Percentiles rank a stretch among this genome's conserved stretches.
phyloP scores from a whole-genome alignment of 2,113 vertebrate genomes.

The Amphiprion ocellaris region DNA sequence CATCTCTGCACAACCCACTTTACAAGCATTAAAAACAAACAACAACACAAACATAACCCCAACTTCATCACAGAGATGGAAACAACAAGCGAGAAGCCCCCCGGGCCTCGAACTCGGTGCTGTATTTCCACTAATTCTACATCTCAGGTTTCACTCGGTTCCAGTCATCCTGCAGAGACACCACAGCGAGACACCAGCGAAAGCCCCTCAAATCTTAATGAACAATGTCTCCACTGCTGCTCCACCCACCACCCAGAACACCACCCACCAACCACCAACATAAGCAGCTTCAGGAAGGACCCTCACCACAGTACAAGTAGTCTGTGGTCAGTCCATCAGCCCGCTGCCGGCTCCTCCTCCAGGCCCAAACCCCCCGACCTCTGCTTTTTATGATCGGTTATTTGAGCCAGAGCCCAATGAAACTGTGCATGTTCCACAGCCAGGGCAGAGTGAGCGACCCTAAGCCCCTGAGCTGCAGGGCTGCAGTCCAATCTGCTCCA shows the following conservation, averaged over 20 bases:
- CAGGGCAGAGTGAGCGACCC: constrained; percentile 52
- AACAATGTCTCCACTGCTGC: constrained; percentile 73
- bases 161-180: constrained; percentile 54
- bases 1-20: background rate
- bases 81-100: constrained; percentile 12
- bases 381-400: constrained; percentile 62
- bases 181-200: constrained; percentile 53
- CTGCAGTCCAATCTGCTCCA: constrained; percentile 66
- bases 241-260: constrained; percentile 55
- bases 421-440: constrained; percentile 61
- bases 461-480: constrained; percentile 57
- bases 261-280: constrained; percentile 70
- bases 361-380: constrained; percentile 63
- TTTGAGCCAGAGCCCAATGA: constrained; percentile 63
- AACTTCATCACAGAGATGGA: constrained; percentile 16
- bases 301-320: constrained; percentile 76
- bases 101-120: background rate
- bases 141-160: constrained; percentile 72
- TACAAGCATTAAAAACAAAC: constrained; percentile 21
- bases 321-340: constrained; percentile 66
- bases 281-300: constrained; percentile 78
- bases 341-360: constrained; percentile 50
- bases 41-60: constrained; percentile 27
- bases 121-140: constrained; percentile 46
- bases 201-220: constrained; percentile 70